These are phyloP conservation scores for Tachyglossus aculeatus DNA, from an alignment of 2,797 vertebrate genomes.

Conservation along the genomic window DNA sequence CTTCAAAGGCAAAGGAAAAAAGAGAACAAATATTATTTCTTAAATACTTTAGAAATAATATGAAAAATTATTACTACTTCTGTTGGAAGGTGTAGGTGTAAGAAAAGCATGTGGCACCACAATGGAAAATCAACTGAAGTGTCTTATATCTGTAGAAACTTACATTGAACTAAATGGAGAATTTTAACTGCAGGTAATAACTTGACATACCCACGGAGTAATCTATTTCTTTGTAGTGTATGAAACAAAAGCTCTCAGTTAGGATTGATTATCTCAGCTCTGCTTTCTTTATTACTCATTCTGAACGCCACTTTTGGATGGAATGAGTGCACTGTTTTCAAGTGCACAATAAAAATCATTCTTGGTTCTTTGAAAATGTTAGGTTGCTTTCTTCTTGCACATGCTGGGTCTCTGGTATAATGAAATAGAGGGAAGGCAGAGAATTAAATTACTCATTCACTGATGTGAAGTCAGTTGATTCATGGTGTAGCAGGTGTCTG, in stretches of 20 bases:
- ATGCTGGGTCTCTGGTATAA: neutral
- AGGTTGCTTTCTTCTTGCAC: slow-evolving; percentile 3
- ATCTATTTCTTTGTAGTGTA: slow-evolving; percentile 5
- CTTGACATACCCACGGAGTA: neutral
- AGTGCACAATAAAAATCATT: too few relatives aligned
- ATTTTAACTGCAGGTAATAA: neutral
- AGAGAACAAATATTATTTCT: neutral
- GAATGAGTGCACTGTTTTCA: too few relatives aligned
- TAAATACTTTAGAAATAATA: neutral
- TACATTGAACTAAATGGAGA: neutral
- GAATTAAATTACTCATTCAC: neutral
- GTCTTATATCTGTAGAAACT: neutral
- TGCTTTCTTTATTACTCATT: neutral
- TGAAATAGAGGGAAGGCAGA: neutral
- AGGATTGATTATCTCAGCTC: neutral
- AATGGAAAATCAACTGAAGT: neutral
- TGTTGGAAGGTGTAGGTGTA: neutral
- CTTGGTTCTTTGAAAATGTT: slow-evolving; percentile 4
- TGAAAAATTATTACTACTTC: neutral
- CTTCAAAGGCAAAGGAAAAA: slow-evolving; percentile 3
- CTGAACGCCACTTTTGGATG: too few relatives aligned
- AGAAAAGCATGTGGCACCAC: neutral
- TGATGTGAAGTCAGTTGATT: neutral
- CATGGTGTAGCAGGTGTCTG: neutral
- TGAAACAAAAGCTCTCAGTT: neutral